Base-by-base conservation (phyloP, 2,888 invertebrate genomes). In the Onthophagus sagittarius region DNA sequence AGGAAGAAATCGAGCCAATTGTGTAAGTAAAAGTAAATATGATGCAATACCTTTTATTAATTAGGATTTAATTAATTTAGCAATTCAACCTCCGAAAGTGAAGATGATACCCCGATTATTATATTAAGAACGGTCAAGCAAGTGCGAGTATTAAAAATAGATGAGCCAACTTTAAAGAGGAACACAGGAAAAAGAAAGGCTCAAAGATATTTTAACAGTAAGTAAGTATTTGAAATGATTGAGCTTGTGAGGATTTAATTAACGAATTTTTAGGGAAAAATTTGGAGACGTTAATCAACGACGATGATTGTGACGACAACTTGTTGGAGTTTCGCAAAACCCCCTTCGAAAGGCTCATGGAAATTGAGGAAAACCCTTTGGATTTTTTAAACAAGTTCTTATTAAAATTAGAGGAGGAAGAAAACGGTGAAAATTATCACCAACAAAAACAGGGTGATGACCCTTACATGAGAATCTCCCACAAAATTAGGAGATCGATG, bases 341-440 rank as follows among this genome's bases (percentile, higher is more conserved):
- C 4, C 72, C 72, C 2, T 72, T 72, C 14, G 64, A 39, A 32
- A 15, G 65, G 1, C 31, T 72, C 33, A 72, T 72, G 72, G 72
- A 72, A 23, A 33, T 14, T 9, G 15, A 63, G 7, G 67, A 33
- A 14, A 31, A 81, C 65, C 81, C 81, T 2, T 72, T 83, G 15
- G 79, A 82, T 71, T 74, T 80, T 23, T 75, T 83, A 5, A 80
- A 82, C 62, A 78, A 78, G 62, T 79, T 80, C 23, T 81, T 81
- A 1, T 81, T 82, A 67, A 82, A 83, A 63, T 82, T 82, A 2
- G 83, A 83, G 76, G 67, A 67, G 3, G 31, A 15, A 67, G 67
- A 67, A 67, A 2, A 23, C 7, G n/a, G 31, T n/a, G 67, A 67
- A 31, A n/a, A 67, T n/a, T 32, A 23, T n/a, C 23, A 6, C 7